Percentiles rank a stretch among this genome's conserved stretches.
These are phyloP conservation scores for Gymnogyps californianus DNA, from an alignment of 2,113 vertebrate species.

Conservation along the genomic window DNA sequence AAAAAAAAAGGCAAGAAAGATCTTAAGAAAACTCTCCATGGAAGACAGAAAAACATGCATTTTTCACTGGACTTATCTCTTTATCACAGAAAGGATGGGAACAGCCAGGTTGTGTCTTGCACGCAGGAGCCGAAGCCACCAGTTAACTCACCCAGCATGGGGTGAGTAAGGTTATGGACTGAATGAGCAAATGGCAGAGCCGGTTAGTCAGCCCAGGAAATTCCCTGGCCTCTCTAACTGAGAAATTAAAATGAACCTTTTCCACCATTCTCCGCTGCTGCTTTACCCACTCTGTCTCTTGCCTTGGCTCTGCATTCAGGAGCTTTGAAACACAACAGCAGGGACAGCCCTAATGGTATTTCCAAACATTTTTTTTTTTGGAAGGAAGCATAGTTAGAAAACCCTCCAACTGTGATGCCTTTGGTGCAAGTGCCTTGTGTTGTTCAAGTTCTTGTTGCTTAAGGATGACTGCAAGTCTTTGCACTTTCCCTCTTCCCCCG, in stretches of 20 bases:
- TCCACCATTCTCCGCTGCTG: background rate
- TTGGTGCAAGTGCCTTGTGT: background rate
- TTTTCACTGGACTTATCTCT: background rate
- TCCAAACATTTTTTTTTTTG: background rate
- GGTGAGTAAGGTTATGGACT: background rate
- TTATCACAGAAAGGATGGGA: background rate
- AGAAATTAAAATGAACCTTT: background rate
- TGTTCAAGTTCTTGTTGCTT: background rate
- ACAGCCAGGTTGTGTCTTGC: background rate
- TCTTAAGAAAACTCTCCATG: background rate
- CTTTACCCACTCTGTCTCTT: background rate
- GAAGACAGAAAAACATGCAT: background rate
- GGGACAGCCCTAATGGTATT: background rate
- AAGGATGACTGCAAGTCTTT: background rate
- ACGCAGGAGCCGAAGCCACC: background rate
- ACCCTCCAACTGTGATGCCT: background rate
- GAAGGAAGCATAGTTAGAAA: background rate
- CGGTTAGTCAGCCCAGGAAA: background rate
- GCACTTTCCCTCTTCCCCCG: background rate
- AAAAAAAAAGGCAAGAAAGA: background rate
- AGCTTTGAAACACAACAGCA: background rate
- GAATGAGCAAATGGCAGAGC: background rate
- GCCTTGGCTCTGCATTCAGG: background rate
- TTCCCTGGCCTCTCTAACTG: background rate
- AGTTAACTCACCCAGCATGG: fast-evolving